These are phyloP conservation scores for Neuroscelio doddi DNA, from an alignment of 2,888 invertebrate species.

Conservation along the genomic window DNA sequence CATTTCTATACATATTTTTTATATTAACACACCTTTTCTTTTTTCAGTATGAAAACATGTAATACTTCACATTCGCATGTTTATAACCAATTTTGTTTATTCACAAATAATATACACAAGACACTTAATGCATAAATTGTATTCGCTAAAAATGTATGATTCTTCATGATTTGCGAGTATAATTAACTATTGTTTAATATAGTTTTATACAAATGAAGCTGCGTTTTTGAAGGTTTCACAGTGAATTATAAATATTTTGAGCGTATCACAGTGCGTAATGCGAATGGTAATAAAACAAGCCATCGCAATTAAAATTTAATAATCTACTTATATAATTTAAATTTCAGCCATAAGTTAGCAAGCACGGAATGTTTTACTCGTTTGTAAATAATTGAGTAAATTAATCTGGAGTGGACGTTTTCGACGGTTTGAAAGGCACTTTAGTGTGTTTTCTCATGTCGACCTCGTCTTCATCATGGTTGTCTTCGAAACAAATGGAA, in stretches of 20 bases:
- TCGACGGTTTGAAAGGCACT: conserved; percentile 47
- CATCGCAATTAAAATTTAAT: not conserved
- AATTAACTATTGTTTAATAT: no score
- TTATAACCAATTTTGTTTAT: no score
- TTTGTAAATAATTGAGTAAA: not conserved
- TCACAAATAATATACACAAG: no score
- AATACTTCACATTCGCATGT: no score
- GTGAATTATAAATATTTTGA: not conserved
- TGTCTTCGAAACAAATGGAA: conserved; percentile 81
- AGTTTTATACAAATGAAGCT: not conserved
- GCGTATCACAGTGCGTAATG: conserved; percentile 7
- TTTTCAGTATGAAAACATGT: no score
- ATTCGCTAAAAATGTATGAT: no score
- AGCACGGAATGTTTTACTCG: not conserved
- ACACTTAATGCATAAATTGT: no score
- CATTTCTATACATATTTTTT: no score
- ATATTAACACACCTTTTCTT: no score
- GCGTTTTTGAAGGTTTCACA: not conserved
- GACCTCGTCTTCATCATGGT: conserved; percentile 78
- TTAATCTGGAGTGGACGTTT: conserved; percentile 1
- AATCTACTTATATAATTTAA: no score
- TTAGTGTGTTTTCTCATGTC: conserved; percentile 55
- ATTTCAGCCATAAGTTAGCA: not conserved
- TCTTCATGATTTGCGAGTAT: no score
- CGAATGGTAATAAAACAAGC: not conserved